A percentile compares a stretch with the other conserved stretches of the same genome.
Evolutionary conservation across 2,888 invertebrate species (phyloP).

Genomic region (Brenthis ino): DNA sequence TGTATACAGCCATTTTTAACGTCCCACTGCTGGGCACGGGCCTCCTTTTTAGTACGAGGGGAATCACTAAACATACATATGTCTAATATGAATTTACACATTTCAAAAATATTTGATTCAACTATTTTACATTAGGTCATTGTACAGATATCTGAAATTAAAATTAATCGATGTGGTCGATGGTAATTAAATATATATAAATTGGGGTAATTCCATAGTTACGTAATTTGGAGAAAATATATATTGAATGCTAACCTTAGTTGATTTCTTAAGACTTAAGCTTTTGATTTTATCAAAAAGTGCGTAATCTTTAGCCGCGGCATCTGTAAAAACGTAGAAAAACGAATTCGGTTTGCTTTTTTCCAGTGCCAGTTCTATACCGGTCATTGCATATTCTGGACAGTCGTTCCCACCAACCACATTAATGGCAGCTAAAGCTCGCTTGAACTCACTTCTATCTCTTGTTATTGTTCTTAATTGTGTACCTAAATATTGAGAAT

Average conservation of each 20-base stretch:
- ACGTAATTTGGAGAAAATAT: too few relatives aligned
- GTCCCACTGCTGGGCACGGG: too few relatives aligned
- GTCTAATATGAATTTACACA: too few relatives aligned
- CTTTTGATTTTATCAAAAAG: slow-evolving; percentile 48
- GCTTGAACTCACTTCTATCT: slow-evolving; percentile 48
- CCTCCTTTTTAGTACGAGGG: too few relatives aligned
- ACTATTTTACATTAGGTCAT: too few relatives aligned
- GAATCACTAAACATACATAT: too few relatives aligned
- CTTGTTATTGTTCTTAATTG: slow-evolving; percentile 46
- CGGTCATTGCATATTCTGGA: slow-evolving; percentile 58
- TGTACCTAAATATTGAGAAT: slow-evolving; percentile 43
- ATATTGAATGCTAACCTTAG: slow-evolving; percentile 42
- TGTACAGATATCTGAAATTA: too few relatives aligned
- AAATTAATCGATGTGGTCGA: too few relatives aligned
- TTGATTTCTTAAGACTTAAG: slow-evolving; percentile 51
- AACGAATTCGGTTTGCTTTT: slow-evolving; percentile 55
- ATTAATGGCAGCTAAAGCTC: slow-evolving; percentile 41
- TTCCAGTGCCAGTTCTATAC: slow-evolving; percentile 55
- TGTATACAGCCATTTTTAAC: too few relatives aligned
- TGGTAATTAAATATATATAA: too few relatives aligned
- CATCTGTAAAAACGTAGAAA: slow-evolving; percentile 68
- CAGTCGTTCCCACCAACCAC: slow-evolving; percentile 55
- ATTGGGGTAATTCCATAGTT: too few relatives aligned
- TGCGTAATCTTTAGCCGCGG: slow-evolving; percentile 53
- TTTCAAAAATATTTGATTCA: too few relatives aligned